Base-by-base conservation (phyloP, 2,113 vertebrate species). In the Sardina pilchardus region DNA sequence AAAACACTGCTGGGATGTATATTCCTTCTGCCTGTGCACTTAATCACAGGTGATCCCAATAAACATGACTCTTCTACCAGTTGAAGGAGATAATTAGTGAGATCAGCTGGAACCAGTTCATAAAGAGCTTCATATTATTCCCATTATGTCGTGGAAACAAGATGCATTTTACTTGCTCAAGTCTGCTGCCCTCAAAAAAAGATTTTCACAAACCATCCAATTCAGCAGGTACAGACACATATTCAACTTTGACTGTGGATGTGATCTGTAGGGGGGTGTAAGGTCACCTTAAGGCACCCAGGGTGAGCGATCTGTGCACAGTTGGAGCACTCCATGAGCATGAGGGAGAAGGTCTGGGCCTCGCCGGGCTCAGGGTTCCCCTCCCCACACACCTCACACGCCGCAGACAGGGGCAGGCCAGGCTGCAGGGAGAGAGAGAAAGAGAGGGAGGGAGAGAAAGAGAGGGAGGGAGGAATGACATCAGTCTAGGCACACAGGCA, bases 271-370 rank as follows among this genome's bases (percentile, higher is more conserved):
- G 3, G 19, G 50, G 53, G 53, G 19, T 90, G 91, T 88, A 42
- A 42, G 2, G 39, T 42, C 4, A 99, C 98, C 96, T 97, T 97
- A 84, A 98, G 94, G 91, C 98, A 99, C 71, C 96, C 97, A 17
- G 96, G 97, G 94, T 99, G 98, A 82, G 96, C 95, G 0, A 99
- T 99, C 93, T 97, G 96, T 0, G 97, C 97, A 90, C 98, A 99
- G 92, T 96, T 95, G 26, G 98, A 96, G 89, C 98, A 99, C 90
- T 99, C 98, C 98, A 99, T 99, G 47, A 99, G 97, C n/a, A 95
- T 97, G 92, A 95, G 94, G 88, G 97, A 59, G 19, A 59, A 59
- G 21, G 19, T 59, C 53, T 94, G 86, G 96, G 96, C 84, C 0
- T 96, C 96, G 85, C 98, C 97, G 82, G 97, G 97, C 53, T 59